Evolutionary conservation across 2,888 invertebrate species (phyloP).

Genomic region (Tenthredo scrophulariae): DNA sequence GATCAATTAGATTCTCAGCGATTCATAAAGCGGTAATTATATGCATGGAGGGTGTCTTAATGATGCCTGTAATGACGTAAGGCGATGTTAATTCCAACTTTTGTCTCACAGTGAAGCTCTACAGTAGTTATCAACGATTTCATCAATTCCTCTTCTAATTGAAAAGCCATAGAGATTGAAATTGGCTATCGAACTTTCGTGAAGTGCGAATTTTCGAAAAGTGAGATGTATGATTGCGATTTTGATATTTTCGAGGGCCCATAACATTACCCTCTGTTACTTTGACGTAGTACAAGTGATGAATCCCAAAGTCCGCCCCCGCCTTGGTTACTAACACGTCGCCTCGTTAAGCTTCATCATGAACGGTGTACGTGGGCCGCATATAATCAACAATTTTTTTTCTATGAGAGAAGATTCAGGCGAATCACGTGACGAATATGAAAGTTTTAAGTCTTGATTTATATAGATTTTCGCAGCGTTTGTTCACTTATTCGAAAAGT

Average conservation of each 20-base stretch:
- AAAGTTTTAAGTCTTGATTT: conserved; percentile 15
- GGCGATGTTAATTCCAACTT: conserved; percentile 5
- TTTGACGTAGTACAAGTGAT: conserved; percentile 7
- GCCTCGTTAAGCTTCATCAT: conserved; percentile 49
- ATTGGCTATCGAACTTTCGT: neutral
- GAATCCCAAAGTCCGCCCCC: conserved; percentile 15
- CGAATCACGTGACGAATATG: conserved; percentile 31
- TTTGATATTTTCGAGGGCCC: neutral
- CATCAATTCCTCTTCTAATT: neutral
- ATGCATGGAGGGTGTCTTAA: neutral
- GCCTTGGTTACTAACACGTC: conserved; percentile 31
- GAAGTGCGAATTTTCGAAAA: neutral
- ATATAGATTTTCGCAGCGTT: conserved; percentile 21
- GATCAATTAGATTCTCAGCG: conserved; percentile 1
- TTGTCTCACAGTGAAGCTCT: conserved; percentile 5
- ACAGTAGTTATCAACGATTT: neutral
- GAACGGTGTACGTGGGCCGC: conserved; percentile 44
- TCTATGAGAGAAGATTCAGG: conserved; percentile 35
- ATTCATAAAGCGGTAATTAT: conserved; percentile 1
- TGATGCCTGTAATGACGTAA: neutral
- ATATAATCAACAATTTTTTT: conserved; percentile 38
- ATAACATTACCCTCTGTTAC: neutral
- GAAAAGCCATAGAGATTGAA: neutral
- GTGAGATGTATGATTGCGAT: neutral
- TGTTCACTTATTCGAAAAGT: conserved; percentile 31